Conservation (phyloP, 2,888 invertebrate genomes). For the Terebella lapidaria region DNA sequence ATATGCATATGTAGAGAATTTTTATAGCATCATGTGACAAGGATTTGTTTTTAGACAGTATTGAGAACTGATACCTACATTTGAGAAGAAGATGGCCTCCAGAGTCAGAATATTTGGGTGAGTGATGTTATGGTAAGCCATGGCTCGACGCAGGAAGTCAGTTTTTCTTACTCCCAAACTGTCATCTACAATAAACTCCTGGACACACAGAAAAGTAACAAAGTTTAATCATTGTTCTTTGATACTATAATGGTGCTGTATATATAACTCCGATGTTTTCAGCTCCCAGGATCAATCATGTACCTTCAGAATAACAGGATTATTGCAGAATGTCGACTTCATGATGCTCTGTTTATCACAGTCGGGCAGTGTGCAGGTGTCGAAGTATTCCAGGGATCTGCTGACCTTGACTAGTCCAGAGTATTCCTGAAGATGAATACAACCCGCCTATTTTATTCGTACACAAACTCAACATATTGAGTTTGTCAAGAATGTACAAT, state of each 20-base stretch:
- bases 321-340: not conserved
- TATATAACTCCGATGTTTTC: too few species aligned
- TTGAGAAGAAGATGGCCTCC: conserved; percentile 6
- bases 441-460: not conserved
- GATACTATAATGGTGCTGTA: too few species aligned
- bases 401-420: conserved; percentile 36
- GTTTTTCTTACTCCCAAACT: conserved; percentile 31
- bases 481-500: not conserved
- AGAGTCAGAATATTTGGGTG: conserved; percentile 7
- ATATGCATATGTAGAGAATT: too few species aligned
- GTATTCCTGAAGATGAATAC: conserved; percentile 30
- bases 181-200: conserved; percentile 40
- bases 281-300: too few species aligned
- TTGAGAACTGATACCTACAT: conserved; percentile 8
- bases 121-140: conserved; percentile 22
- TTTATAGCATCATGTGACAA: too few species aligned
- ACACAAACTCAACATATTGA: too few species aligned
- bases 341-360: conserved; percentile 26
- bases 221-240: too few species aligned
- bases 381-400: conserved; percentile 37
- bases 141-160: conserved; percentile 34
- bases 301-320: not conserved
- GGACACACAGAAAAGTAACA: too few species aligned
- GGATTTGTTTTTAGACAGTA: too few species aligned
- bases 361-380: conserved; percentile 21